Evolutionary conservation across 1,140 invertebrate species (phyloP).

Genomic region (Caerostris darwini): DNA sequence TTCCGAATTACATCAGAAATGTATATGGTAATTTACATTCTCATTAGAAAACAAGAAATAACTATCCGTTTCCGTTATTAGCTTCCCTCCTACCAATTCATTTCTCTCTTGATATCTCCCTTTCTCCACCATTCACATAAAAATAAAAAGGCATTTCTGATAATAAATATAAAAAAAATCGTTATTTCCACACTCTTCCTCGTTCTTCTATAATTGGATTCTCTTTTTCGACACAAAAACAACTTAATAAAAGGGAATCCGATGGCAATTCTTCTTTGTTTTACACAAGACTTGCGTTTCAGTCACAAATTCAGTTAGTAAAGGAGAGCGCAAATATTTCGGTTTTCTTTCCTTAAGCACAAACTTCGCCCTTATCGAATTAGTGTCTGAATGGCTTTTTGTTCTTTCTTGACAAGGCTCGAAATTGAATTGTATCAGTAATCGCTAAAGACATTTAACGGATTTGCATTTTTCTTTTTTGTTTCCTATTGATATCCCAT

Average conservation of each 20-base stretch:
- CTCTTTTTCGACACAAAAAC: background rate
- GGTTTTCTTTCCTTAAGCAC: background rate
- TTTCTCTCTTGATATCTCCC: background rate
- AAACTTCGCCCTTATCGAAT: background rate
- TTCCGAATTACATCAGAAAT: too few species aligned
- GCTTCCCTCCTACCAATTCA: background rate
- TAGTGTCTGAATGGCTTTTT: background rate
- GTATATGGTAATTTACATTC: background rate
- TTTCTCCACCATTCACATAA: background rate
- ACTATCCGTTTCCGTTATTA: background rate
- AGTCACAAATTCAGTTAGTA: slow-evolving; percentile 17
- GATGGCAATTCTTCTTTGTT: background rate
- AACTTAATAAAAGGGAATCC: background rate
- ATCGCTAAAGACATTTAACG: slow-evolving; percentile 16
- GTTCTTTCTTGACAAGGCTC: background rate
- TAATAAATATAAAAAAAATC: background rate
- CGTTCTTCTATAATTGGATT: background rate
- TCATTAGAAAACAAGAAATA: background rate
- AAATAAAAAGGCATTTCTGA: background rate
- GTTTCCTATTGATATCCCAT: background rate
- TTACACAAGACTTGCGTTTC: background rate
- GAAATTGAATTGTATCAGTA: background rate
- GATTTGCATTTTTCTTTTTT: background rate
- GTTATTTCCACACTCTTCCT: background rate
- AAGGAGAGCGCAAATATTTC: background rate